These are phyloP conservation scores for Semnopithecus entellus DNA, from an alignment of 2,113 vertebrate genomes.

Conservation along the genomic window DNA sequence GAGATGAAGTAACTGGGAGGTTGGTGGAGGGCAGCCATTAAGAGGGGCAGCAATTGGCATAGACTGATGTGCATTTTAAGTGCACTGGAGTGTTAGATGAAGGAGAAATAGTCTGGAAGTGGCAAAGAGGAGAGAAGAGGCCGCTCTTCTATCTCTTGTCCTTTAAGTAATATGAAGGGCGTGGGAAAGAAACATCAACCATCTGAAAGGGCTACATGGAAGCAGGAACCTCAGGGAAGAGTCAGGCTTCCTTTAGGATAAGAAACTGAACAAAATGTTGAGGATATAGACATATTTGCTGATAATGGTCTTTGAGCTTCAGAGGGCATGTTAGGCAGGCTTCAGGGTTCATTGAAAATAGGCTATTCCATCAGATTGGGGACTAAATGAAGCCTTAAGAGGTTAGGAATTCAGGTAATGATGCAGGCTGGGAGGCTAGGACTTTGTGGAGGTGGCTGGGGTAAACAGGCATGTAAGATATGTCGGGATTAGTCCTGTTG, in stretches of 20 bases:
- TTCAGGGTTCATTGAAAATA: background rate
- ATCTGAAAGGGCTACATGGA: background rate
- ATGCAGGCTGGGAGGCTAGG: background rate
- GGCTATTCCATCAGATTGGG: background rate
- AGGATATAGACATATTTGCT: conserved; percentile 8
- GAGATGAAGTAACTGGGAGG: background rate
- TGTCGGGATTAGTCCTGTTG: background rate
- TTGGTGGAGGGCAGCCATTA: background rate
- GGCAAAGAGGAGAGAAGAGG: background rate
- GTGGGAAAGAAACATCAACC: background rate
- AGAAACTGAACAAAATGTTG: conserved; percentile 24
- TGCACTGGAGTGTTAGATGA: background rate
- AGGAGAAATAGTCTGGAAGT: background rate
- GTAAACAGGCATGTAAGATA: background rate
- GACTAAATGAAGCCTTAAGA: background rate
- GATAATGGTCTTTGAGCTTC: conserved; percentile 10
- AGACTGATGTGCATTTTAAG: background rate
- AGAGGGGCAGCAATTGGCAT: background rate
- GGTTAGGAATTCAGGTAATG: background rate
- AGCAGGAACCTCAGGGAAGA: background rate
- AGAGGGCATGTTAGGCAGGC: background rate
- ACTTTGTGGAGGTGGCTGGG: background rate
- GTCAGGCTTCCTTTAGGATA: background rate
- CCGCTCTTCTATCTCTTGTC: background rate
- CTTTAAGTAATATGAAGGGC: background rate